Base-by-base conservation (phyloP, 2,113 vertebrate species). In the Hippocampus comes region DNA sequence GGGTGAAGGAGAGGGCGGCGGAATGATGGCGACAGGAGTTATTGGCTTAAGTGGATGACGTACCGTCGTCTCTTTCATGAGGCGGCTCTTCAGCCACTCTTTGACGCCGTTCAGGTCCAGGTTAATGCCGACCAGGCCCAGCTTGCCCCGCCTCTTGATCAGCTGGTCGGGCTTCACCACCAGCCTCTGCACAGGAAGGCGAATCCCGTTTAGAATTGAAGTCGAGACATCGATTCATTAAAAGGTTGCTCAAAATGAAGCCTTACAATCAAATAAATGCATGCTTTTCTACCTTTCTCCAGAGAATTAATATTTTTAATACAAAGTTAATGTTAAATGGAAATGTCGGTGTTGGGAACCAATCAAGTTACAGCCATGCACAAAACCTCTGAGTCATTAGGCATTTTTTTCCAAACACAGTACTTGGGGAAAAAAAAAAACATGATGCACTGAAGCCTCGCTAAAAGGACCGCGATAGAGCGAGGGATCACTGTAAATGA, bases 151-250 rank as follows among this genome's bases (percentile, higher is more conserved):
- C 10, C 97, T 92, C 91, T 99, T 99, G 81, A 99, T 99, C 73
- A 99, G 92, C 90, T 99, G 97, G 76, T 99, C 97, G 2, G 97
- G 97, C 82, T 99, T 99, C 89, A 99, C 96, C 75, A 99, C 96
- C 68, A 99, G 86, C 73, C 88, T 93, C 97, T 99, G 73, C 20
- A 68, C 65, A 64, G 46, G 15, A 17, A 9, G 27, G 14, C 57
- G 14, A 60, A 34, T 34, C 4, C 3, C 2, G 4, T 56, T 56
- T 23, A 3, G 1, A 30, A 60, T 60, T 25, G 9, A 57, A 57
- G n/a, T n/a, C 14, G 56, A 51, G 49, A 21, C 17, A 20, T 51
- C 5, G 49, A 20, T 51, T 21, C 20, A 51, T 51, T 7, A 51
- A 2, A 7, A 18, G 49, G 5, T 18, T 21, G 49, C 10, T 57